phyloP scores from a whole-genome alignment of 2,797 vertebrate species.

The Vireo griseus region DNA sequence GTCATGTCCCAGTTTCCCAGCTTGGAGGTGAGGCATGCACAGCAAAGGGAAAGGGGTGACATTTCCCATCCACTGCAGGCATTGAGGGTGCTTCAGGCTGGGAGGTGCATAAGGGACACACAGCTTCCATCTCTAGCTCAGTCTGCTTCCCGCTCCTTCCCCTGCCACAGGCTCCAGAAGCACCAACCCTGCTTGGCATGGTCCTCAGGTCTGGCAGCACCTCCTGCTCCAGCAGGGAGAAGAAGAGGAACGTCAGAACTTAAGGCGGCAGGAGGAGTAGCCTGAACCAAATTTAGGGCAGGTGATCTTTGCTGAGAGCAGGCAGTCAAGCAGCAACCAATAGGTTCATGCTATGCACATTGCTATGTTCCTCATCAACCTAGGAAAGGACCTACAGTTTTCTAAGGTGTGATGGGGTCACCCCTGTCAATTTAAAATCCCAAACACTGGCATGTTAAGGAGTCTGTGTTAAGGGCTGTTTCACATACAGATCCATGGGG shows the following conservation, averaged over 20 bases:
- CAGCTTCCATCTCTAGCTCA: not conserved
- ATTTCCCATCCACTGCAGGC: not conserved
- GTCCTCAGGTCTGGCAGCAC: not conserved
- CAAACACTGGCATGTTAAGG: not conserved
- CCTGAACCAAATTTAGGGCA: not conserved
- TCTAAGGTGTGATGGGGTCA: not conserved
- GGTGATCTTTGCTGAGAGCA: not conserved
- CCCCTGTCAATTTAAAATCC: not conserved
- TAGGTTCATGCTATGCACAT: not conserved
- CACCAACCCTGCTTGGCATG: accelerated
- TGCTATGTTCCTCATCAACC: not conserved
- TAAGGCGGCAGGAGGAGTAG: not conserved
- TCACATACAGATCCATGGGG: not conserved
- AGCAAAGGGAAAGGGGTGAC: not conserved
- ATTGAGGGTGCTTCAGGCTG: not conserved
- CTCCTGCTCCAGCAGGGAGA: not conserved
- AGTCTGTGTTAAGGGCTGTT: not conserved
- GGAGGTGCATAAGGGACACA: not conserved
- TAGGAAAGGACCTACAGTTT: not conserved
- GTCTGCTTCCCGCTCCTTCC: not conserved
- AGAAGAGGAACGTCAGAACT: not conserved
- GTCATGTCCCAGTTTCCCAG: not conserved
- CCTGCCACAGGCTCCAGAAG: not conserved
- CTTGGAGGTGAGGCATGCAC: accelerated
- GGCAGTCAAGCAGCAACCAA: not conserved